These are phyloP conservation scores for Siniperca undulata DNA, from an alignment of 2,797 vertebrate species.

Conservation along the genomic window DNA sequence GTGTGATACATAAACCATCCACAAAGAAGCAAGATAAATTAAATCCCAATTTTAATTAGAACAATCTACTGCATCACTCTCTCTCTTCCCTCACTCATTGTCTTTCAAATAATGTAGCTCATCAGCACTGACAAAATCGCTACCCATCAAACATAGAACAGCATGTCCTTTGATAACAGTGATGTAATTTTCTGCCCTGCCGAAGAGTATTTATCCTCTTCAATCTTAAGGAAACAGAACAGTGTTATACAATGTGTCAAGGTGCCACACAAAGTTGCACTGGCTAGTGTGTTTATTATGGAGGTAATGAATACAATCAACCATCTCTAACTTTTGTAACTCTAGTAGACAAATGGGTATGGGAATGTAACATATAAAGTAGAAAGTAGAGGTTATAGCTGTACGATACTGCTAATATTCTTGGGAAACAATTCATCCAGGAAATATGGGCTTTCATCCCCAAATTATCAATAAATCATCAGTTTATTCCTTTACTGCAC, in stretches of 20 bases:
- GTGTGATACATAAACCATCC: slow-evolving; percentile 16
- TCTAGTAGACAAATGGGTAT: background rate
- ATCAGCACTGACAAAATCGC: slow-evolving; percentile 59
- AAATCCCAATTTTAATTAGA: slow-evolving; percentile 65
- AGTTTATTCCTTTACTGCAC: background rate
- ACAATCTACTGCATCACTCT: slow-evolving; percentile 52
- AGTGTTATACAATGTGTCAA: slow-evolving; percentile 24
- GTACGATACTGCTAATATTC: background rate
- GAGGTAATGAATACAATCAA: background rate
- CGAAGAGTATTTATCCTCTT: slow-evolving; percentile 39
- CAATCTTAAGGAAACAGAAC: slow-evolving; percentile 21
- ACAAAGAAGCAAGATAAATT: slow-evolving; percentile 44
- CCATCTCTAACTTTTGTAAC: background rate
- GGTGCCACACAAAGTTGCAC: slow-evolving; percentile 11
- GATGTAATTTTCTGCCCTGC: slow-evolving; percentile 43
- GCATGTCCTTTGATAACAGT: slow-evolving; percentile 54
- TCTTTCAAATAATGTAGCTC: slow-evolving; percentile 62
- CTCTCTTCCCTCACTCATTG: slow-evolving; percentile 39
- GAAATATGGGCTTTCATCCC: background rate
- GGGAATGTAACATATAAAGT: background rate
- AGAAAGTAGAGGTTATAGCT: background rate
- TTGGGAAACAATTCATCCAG: background rate
- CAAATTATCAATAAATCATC: background rate
- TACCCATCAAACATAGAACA: slow-evolving; percentile 53
- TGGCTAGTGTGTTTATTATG: slow-evolving; percentile 1